Percentiles rank a stretch among this genome's conserved stretches.
These are phyloP conservation scores for Phrixothrix hirtus DNA, from an alignment of 2,888 invertebrate species.

Conservation along the genomic window DNA sequence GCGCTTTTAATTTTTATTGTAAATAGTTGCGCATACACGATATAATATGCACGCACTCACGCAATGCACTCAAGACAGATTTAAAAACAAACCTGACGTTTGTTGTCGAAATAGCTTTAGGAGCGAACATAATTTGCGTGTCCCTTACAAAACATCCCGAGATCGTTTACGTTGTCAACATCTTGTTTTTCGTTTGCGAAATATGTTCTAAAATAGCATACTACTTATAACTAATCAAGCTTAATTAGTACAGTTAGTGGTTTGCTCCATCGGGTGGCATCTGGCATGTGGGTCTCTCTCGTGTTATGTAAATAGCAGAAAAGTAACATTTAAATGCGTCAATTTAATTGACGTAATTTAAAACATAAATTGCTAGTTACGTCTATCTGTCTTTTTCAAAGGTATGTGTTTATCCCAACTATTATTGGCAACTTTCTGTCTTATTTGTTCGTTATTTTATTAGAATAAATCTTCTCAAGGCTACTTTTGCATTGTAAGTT, in stretches of 20 bases:
- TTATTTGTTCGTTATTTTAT: too few relatives aligned
- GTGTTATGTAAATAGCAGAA: too few relatives aligned
- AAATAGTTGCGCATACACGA: not conserved
- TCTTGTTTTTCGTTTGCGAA: conserved; percentile 6
- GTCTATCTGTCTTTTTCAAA: not conserved
- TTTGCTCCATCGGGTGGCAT: too few relatives aligned
- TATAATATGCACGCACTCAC: too few relatives aligned
- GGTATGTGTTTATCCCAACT: not conserved
- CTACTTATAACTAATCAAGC: not conserved
- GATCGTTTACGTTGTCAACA: conserved; percentile 2
- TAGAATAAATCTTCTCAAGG: too few relatives aligned
- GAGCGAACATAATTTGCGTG: conserved; percentile 3
- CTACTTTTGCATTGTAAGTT: too few relatives aligned
- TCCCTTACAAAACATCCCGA: conserved; percentile 1
- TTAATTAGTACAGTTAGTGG: too few relatives aligned
- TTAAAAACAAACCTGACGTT: not conserved
- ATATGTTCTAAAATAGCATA: not conserved
- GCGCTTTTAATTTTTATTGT: not conserved
- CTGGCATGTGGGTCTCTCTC: too few relatives aligned
- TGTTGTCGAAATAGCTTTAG: not conserved
- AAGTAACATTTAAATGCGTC: too few relatives aligned
- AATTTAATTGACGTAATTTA: not conserved
- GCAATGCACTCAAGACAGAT: too few relatives aligned
- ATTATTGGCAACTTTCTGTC: too few relatives aligned
- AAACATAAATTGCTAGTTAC: not conserved